Evolutionary conservation across 1,140 invertebrate genomes (phyloP).

Genomic region (Dermatophagoides farinae): DNA sequence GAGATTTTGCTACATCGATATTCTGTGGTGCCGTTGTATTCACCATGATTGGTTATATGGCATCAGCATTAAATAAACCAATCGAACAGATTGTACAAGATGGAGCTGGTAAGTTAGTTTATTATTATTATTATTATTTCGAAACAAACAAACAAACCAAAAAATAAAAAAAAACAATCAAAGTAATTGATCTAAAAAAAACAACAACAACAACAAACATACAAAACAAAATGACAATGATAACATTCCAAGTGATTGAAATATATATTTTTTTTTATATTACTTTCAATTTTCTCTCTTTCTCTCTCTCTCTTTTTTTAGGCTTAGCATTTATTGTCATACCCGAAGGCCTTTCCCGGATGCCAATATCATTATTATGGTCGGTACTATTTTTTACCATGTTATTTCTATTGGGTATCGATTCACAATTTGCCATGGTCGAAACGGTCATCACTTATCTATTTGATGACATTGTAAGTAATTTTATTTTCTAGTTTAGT

Average conservation of each 20-base stretch:
- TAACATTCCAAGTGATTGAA: neutral
- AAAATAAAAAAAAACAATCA: neutral
- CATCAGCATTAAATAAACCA: slow-evolving; percentile 54
- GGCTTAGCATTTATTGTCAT: slow-evolving; percentile 33
- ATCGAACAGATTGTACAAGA: slow-evolving; percentile 65
- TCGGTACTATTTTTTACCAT: slow-evolving; percentile 33
- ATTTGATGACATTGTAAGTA: slow-evolving; percentile 51
- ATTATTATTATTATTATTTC: neutral
- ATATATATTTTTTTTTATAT: neutral
- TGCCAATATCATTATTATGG: slow-evolving; percentile 33
- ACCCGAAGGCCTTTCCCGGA: slow-evolving; percentile 32
- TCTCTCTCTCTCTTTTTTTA: neutral
- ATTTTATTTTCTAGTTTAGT: neutral
- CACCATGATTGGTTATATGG: slow-evolving; percentile 40
- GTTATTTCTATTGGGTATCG: slow-evolving; percentile 41
- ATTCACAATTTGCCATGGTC: slow-evolving; percentile 81
- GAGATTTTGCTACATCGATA: slow-evolving; percentile 41
- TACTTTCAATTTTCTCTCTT: neutral
- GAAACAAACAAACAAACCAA: neutral
- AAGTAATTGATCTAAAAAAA: neutral
- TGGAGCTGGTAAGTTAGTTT: slow-evolving; percentile 27
- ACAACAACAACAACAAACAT: too few species aligned
- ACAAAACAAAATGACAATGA: neutral
- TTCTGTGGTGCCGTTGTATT: slow-evolving; percentile 41
- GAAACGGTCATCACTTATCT: slow-evolving; percentile 89